A percentile compares a stretch with the other conserved stretches of the same genome.
Evolutionary conservation across 2,113 vertebrate species (phyloP).

Genomic region (Otis tarda): DNA sequence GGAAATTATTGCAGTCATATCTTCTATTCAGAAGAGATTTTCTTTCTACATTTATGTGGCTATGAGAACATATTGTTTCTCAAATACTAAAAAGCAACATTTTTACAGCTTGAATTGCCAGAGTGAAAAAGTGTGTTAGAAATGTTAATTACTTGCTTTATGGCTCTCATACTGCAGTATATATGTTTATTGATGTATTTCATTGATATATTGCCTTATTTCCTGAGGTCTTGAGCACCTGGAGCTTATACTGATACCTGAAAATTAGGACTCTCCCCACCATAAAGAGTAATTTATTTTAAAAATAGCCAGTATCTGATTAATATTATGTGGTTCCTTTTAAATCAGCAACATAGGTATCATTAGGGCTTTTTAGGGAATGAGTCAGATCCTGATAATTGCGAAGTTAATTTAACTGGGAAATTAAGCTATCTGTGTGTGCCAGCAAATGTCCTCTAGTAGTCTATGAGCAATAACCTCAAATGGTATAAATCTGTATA

Average conservation of each 20-base stretch:
- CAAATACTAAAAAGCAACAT: neutral
- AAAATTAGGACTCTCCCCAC: neutral
- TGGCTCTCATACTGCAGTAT: neutral
- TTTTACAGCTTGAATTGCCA: neutral
- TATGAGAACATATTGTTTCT: neutral
- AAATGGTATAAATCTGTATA: neutral
- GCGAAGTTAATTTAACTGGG: constrained; percentile 16
- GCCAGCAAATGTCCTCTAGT: neutral
- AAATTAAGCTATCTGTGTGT: neutral
- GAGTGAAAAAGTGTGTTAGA: neutral
- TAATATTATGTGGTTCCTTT: neutral
- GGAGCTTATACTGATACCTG: neutral
- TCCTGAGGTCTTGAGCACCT: neutral
- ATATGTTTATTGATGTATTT: neutral
- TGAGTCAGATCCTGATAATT: neutral
- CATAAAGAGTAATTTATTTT: neutral
- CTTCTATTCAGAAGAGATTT: neutral
- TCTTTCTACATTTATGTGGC: neutral
- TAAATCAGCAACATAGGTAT: neutral
- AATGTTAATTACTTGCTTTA: constrained; percentile 2
- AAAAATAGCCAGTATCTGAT: neutral
- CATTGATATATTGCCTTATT: neutral
- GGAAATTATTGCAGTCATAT: neutral
- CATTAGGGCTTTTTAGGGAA: neutral
- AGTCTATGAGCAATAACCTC: neutral